These are phyloP conservation scores for Aphidius ervi DNA, from an alignment of 1,140 invertebrate genomes.

Conservation along the genomic window DNA sequence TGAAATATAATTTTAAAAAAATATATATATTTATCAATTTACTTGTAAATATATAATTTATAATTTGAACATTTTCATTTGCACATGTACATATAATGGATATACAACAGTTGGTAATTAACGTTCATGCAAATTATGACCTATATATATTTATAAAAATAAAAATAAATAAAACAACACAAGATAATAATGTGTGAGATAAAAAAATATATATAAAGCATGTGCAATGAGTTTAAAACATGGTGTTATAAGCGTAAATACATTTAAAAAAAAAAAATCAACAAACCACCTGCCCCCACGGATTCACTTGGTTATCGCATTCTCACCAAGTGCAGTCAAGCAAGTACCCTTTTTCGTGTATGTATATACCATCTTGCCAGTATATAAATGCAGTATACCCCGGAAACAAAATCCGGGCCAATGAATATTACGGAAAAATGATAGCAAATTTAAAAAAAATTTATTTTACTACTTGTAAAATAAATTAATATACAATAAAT, in stretches of 20 bases:
- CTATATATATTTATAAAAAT: conserved; percentile 29
- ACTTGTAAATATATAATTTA: too few relatives aligned
- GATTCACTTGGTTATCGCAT: conserved; percentile 29
- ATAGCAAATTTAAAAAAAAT: not conserved
- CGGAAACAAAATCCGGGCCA: conserved; percentile 5
- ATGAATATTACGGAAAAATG: not conserved
- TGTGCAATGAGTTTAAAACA: conserved; percentile 32
- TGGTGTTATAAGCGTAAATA: conserved; percentile 10
- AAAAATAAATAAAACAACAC: conserved; percentile 15
- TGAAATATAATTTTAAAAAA: too few relatives aligned
- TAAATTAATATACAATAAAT: not conserved
- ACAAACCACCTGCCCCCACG: conserved; percentile 21
- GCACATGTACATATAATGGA: too few relatives aligned
- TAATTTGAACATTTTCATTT: too few relatives aligned
- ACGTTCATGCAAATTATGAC: conserved; percentile 40
- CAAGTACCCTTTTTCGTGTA: not conserved
- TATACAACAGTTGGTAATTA: conserved; percentile 32
- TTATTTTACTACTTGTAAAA: not conserved
- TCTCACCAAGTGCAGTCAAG: not conserved
- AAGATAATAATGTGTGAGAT: conserved; percentile 6
- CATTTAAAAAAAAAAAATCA: not conserved
- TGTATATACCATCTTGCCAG: too few relatives aligned
- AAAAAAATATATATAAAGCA: conserved; percentile 29
- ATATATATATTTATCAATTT: too few relatives aligned
- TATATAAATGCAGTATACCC: not conserved